Evolutionary conservation across 2,113 vertebrate species (phyloP), one percentile per base, ranked within the genome.

Genomic region (Panthera leo): DNA sequence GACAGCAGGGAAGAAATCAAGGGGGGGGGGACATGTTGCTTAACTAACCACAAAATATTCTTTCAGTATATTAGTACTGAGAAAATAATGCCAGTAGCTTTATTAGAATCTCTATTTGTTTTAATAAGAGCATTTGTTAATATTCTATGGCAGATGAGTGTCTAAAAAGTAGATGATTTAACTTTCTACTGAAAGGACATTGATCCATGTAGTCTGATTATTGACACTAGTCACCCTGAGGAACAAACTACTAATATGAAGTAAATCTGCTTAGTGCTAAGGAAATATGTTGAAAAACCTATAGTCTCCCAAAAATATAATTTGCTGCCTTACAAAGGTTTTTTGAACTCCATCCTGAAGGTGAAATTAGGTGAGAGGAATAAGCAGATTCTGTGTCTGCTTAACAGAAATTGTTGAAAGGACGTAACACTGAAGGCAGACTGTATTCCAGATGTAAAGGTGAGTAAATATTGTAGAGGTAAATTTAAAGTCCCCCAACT

Each of bases 11-110:
- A 98, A 89, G 21, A 97, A 80, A 67, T 94, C 51, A 91, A 70
- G 53, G 25, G 95, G 36, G 36, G 36, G 76, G 12, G 7, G 42
- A 95, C 21, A 53, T 36, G 13, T 39, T 91, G 85, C 67, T 97
- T 97, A 97, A 97, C 97, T 97, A 96, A 53, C 84, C 45, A 98
- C 25, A 92, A 87, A 39, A 61, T 0, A 15, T 91, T 10, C n/a
- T 94, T 97, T 96, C 53, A 92, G 89, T 97, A 84, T 75, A 95
- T 95, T 97, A 94, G 48, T 95, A 73, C 63, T 76, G 89, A 93
- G 36, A 96, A 96, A 92, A 94, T 42, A 96, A 96, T 94, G 55
- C 82, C 53, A 68, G 7, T 27, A 48, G 13, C 79, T 87, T 92
- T 63, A 86, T 12, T 86, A 87, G 93, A 98, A 91, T 80, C 18